Conservation (phyloP, 2,797 vertebrate species). For the Sebastes reedi region DNA sequence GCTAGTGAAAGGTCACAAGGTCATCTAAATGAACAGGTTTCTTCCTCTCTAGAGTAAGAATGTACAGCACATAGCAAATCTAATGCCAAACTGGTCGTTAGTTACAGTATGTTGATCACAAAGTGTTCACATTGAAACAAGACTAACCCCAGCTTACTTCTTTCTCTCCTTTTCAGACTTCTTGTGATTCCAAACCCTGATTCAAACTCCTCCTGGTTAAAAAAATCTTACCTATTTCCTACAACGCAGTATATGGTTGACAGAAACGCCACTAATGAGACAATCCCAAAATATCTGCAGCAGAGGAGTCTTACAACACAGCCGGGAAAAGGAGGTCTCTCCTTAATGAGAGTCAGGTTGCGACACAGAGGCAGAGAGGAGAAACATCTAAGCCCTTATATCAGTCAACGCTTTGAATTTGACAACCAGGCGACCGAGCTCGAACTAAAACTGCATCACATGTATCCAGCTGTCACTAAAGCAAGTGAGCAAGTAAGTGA, state of each 20-base stretch:
- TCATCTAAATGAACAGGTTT: neutral
- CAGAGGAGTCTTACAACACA: neutral
- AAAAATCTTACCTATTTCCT: neutral
- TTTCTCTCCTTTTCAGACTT: neutral
- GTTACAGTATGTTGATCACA: neutral
- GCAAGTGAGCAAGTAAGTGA: neutral
- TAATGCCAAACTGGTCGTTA: neutral
- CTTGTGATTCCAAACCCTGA: neutral
- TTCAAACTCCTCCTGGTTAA: neutral
- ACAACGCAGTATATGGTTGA: neutral
- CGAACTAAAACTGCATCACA: constrained; percentile 16
- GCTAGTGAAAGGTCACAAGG: neutral
- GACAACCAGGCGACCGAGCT: neutral
- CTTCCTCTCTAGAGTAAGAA: neutral
- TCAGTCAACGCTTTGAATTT: neutral
- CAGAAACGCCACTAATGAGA: constrained; percentile 26
- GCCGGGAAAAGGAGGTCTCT: neutral
- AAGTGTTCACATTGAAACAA: neutral
- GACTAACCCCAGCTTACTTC: neutral
- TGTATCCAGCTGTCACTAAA: neutral
- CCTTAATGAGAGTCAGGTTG: constrained; percentile 1
- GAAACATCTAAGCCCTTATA: neutral
- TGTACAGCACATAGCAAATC: neutral
- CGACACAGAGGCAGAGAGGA: neutral
- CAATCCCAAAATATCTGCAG: constrained; percentile 23